Conservation (phyloP, 2,113 vertebrate species). For the Tyto alba region DNA sequence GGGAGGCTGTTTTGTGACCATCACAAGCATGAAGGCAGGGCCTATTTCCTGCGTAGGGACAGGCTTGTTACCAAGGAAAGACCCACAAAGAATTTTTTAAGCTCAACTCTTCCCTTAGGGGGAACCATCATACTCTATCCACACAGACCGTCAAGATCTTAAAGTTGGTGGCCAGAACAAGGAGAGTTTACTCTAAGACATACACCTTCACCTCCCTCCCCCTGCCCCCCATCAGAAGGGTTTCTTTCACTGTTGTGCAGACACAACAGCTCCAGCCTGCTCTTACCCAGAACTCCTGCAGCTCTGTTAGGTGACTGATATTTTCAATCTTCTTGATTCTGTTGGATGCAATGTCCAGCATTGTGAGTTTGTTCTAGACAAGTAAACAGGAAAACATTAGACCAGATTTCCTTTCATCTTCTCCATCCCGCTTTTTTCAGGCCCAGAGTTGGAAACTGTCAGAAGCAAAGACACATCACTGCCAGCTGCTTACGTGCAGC, state of each 20-base stretch:
- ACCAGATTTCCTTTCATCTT: not conserved
- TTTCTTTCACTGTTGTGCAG: not conserved
- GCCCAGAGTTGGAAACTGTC: not conserved
- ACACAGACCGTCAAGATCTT: not conserved
- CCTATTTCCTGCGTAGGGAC: not conserved
- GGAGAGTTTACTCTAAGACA: not conserved
- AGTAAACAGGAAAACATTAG: conserved; percentile 35
- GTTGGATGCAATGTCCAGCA: conserved; percentile 94
- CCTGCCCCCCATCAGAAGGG: not conserved
- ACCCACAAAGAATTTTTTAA: not conserved
- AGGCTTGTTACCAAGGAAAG: not conserved
- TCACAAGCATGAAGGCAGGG: not conserved
- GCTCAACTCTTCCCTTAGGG: not conserved
- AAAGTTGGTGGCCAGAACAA: not conserved
- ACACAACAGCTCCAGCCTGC: not conserved
- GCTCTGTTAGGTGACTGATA: conserved; percentile 90
- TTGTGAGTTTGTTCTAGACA: conserved; percentile 93
- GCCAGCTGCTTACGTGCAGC: not conserved
- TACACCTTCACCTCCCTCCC: fast-evolving
- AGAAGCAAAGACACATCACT: not conserved
- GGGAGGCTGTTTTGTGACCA: not conserved
- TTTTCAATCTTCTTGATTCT: conserved; percentile 97
- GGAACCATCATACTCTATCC: not conserved
- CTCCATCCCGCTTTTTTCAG: not conserved
- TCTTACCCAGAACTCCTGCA: conserved; percentile 97